Base-by-base conservation (phyloP, 2,113 vertebrate genomes). In the Chaetorhynchus papuensis region DNA sequence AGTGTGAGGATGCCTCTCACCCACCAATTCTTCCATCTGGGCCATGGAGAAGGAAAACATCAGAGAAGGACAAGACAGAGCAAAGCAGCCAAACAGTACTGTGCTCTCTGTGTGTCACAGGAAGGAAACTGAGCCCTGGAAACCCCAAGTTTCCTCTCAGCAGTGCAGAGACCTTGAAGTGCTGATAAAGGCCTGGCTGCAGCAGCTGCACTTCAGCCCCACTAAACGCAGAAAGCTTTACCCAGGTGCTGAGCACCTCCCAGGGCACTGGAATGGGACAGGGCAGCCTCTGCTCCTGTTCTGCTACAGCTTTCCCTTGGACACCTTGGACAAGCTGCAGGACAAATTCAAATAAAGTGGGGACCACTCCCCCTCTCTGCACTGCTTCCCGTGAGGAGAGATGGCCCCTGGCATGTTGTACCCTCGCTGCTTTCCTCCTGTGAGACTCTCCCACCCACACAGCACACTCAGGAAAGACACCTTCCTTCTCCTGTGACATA, bases 21-120 rank as follows among this genome's bases (percentile, higher is more conserved):
- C 99, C 99, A 99, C 99, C 99, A 99, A 87, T 99, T 99, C 98
- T 98, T 99, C 99, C 99, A 99, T 97, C 99, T 99, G 95, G 91
- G 86, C 31, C 47, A 90, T 1, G 53, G 69, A 92, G 49, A 56
- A 79, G 16, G 28, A 41, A 89, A 39, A 54, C 1, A 4, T 91
- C 75, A 83, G 53, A 80, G 30, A 11, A 45, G 64, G 47, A 8
- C 31, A 52, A 22, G 70, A 14, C 39, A 77, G 41, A 35, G 65
- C 54, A 37, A 53, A 47, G 77, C 64, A 81, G 44, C 33, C 39
- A 8, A 18, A 53, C 8, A 14, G 27, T 13, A 7, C 23, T 11
- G 23, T 59, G 57, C 57, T 37, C 45, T 77, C n/a, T 57, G 59
- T 4, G 10, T 11, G 39, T 12, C 52, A 45, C 57, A 66, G 54